These are phyloP conservation scores for Pantala flavescens DNA, from an alignment of 1,140 invertebrate genomes.

Conservation along the genomic window DNA sequence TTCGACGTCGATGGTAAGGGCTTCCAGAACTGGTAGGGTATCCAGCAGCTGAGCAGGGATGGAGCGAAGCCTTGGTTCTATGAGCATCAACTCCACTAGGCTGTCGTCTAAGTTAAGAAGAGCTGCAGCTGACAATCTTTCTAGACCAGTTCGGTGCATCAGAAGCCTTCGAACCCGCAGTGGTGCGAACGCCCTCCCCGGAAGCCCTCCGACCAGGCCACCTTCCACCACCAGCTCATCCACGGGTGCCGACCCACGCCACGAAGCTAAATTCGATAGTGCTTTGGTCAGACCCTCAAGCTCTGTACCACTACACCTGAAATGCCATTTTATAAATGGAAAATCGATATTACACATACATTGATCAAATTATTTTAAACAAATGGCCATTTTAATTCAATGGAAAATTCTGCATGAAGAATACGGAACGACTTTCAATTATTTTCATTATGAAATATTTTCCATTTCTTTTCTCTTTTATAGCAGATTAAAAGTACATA, in stretches of 20 bases:
- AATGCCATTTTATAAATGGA: too few species aligned
- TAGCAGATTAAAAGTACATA: too few species aligned
- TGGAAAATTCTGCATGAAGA: too few species aligned
- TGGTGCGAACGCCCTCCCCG: conserved; percentile 62
- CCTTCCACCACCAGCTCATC: conserved; percentile 79
- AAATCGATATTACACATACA: too few species aligned
- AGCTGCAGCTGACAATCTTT: conserved; percentile 38
- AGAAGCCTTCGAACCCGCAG: conserved; percentile 65
- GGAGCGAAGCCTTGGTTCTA: conserved; percentile 66
- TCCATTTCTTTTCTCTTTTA: too few species aligned
- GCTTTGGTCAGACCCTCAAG: neutral
- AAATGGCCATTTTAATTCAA: too few species aligned
- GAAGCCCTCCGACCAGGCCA: conserved; percentile 68
- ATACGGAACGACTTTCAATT: too few species aligned
- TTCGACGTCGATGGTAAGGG: conserved; percentile 59
- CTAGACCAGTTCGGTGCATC: conserved; percentile 70
- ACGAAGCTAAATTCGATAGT: neutral
- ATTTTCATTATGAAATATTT: too few species aligned
- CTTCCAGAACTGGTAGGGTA: conserved; percentile 62
- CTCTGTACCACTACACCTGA: neutral
- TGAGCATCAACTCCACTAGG: conserved; percentile 69
- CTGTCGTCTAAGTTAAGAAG: conserved; percentile 58
- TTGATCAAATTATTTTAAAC: too few species aligned
- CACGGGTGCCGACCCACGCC: conserved; percentile 29
- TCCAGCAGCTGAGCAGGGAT: conserved; percentile 65